These are phyloP conservation scores for Drosophila eohydei DNA, from an alignment of 2,888 invertebrate genomes.

Conservation along the genomic window DNA sequence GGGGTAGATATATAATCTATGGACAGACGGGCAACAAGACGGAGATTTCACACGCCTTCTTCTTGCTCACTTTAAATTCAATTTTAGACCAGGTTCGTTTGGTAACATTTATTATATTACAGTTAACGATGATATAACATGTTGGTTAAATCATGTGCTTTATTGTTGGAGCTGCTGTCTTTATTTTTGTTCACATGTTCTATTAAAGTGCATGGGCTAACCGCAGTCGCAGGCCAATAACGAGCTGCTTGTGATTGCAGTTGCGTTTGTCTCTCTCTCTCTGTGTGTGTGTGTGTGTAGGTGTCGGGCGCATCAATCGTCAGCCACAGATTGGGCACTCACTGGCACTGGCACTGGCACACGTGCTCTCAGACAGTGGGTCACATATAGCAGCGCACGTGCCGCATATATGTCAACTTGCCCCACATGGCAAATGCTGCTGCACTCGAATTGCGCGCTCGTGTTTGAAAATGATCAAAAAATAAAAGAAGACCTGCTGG, in stretches of 20 bases:
- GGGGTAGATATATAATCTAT: no score
- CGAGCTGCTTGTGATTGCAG: conserved; percentile 30
- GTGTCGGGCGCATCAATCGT: conserved; percentile 47
- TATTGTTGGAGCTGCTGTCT: not conserved
- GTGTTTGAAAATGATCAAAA: conserved; percentile 62
- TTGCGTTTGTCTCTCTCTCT: no score
- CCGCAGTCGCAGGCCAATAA: conserved; percentile 41
- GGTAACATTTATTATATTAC: not conserved
- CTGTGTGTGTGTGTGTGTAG: conserved; percentile 21
- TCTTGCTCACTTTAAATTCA: no score
- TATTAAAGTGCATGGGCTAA: conserved; percentile 14
- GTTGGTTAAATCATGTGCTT: conserved; percentile 4
- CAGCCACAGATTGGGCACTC: conserved; percentile 37
- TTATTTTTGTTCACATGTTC: not conserved
- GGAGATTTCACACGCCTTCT: no score
- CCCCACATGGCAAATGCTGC: conserved; percentile 52
- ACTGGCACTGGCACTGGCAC: conserved; percentile 4
- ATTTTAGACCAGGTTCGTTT: not conserved
- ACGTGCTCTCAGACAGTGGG: conserved; percentile 9
- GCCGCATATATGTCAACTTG: conserved; percentile 74
- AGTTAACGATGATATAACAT: not conserved
- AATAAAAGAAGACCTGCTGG: conserved; percentile 9
- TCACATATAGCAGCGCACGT: conserved; percentile 55
- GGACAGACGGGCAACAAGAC: no score
- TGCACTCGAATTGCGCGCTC: conserved; percentile 61